Percentiles rank a stretch among this genome's conserved stretches.
Evolutionary conservation across 2,888 invertebrate genomes (phyloP).

Genomic region (Galerucella pusilla): DNA sequence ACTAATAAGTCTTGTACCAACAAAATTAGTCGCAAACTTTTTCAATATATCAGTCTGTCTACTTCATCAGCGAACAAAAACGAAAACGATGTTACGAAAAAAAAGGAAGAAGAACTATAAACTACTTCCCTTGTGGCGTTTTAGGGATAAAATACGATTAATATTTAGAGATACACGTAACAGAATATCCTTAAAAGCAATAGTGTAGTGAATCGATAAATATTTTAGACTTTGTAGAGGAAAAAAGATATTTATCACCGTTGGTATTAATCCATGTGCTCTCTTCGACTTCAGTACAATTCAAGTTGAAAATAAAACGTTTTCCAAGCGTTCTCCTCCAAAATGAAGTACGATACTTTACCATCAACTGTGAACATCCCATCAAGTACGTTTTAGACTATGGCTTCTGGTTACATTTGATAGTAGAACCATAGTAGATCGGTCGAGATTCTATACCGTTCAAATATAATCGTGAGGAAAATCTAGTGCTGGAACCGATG

Average conservation of each 20-base stretch:
- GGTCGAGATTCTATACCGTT: too few relatives aligned
- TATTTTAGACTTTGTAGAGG: not conserved
- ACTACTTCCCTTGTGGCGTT: constrained; percentile 10
- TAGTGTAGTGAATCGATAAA: not conserved
- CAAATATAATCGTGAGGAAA: too few relatives aligned
- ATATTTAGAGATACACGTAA: constrained; percentile 2
- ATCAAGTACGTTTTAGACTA: too few relatives aligned
- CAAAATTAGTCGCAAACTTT: constrained; percentile 34
- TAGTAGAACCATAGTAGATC: too few relatives aligned
- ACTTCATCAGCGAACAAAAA: constrained; percentile 32
- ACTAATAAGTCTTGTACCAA: constrained; percentile 30
- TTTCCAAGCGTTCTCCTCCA: too few relatives aligned
- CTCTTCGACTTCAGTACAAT: too few relatives aligned
- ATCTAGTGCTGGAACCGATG: too few relatives aligned
- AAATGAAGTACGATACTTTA: too few relatives aligned
- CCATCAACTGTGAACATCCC: too few relatives aligned
- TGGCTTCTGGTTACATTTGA: too few relatives aligned
- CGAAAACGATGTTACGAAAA: constrained; percentile 17
- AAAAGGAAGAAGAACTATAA: constrained; percentile 27
- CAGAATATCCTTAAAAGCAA: not conserved
- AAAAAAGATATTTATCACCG: not conserved
- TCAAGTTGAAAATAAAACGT: too few relatives aligned
- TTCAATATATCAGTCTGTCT: constrained; percentile 36
- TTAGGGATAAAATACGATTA: constrained; percentile 16
- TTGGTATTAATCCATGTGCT: too few relatives aligned